Evolutionary conservation across 2,888 invertebrate genomes (phyloP), one percentile per base, ranked within the genome.

Genomic region (Monoplex corrugatus): DNA sequence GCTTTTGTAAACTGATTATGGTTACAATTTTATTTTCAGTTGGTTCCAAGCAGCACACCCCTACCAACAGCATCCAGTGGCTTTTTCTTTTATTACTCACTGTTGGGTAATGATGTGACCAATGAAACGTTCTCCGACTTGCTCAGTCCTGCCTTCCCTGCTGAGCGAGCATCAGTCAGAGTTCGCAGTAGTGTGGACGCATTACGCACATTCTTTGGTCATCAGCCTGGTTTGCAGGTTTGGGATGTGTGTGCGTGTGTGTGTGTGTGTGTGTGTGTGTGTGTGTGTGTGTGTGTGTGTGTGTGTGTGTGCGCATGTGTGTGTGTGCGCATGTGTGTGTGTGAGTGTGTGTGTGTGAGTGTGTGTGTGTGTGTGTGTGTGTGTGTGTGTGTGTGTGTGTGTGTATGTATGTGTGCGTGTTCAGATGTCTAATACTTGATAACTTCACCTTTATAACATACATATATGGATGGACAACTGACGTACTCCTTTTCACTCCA

Each of bases 61-160:
- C 90, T 95, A 50, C 94, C 95, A 19, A 89, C 93, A 0, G 91
- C 90, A 63, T 92, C 93, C 50, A 92, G 91, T 90, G 96, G 95
- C 0, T 96, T 95, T 90, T 96, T 95, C 93, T 96, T 96, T 92
- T 96, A 96, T 92, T 96, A 96, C 91, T 95, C 96, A 10, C 92
- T 96, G 43, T 93, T 96, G 89, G 96, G 96, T 23, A 96, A 96
- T 92, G 96, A 96, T 93, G 95, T 96, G 28, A 95, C 95, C 72
- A 96, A 96, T 88, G 96, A 96, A 88, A 92, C 92, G 8, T 96
- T 96, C 92, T 90, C 93, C 45, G 96, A 96, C 91, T 93, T 96
- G n/a, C 93, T 96, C 87, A 94, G 94, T 83, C 96, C 96, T 0
- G 93, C 94, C 86, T 96, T 96, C 91, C 94, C 95, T 2, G 95